These are phyloP conservation scores for Orestias chungarensis DNA, from an alignment of 2,797 vertebrate genomes.

Conservation along the genomic window DNA sequence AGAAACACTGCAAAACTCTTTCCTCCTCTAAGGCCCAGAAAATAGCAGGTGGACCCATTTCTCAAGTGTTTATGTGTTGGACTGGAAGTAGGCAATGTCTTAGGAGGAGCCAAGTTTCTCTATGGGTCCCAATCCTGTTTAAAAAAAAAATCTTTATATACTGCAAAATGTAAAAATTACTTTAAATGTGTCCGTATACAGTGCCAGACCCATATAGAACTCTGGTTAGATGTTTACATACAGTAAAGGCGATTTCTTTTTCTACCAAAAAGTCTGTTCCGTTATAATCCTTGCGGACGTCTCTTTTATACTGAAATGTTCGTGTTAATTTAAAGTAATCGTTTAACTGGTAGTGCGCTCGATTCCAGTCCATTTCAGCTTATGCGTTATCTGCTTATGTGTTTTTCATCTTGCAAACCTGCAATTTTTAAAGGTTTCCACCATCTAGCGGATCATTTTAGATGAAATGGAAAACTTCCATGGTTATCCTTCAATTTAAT, in stretches of 20 bases:
- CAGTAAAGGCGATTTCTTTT: no score
- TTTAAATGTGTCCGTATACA: neutral
- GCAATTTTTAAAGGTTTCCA: no score
- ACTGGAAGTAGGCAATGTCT: conserved; percentile 29
- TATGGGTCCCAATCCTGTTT: conserved; percentile 27
- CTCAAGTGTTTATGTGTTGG: conserved; percentile 33
- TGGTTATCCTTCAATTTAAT: no score
- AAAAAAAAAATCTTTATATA: conserved; percentile 6
- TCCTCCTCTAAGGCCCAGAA: conserved; percentile 7
- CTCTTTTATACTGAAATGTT: no score
- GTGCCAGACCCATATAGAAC: neutral
- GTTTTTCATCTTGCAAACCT: no score
- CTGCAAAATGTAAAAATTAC: neutral
- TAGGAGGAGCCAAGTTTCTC: conserved; percentile 47
- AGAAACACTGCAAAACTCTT: conserved; percentile 28
- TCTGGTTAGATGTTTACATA: neutral
- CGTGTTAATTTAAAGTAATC: neutral
- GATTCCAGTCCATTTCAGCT: neutral
- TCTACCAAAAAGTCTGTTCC: no score
- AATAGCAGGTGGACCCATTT: neutral
- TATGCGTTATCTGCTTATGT: no score
- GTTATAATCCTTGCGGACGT: no score
- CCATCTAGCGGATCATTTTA: no score
- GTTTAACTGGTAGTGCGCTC: neutral
- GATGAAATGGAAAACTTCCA: no score